Conservation (phyloP, 2,797 vertebrate genomes). For the Girardinus metallicus region DNA sequence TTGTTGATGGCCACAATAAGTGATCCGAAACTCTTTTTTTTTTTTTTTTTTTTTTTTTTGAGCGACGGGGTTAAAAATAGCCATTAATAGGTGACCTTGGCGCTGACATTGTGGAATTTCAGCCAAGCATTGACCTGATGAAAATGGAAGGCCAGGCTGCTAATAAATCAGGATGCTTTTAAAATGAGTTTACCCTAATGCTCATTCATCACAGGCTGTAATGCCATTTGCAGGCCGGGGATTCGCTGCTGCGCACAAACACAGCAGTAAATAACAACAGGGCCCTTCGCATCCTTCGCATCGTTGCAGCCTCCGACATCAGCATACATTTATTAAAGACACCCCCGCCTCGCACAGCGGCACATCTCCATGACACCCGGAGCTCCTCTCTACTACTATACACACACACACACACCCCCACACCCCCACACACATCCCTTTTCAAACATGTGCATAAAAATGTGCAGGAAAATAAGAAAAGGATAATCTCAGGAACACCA, state of each 20-base stretch:
- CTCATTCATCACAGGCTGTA: slow-evolving; percentile 99
- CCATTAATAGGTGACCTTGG: slow-evolving; percentile 94
- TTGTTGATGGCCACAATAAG: slow-evolving; percentile 82
- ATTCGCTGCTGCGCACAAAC: slow-evolving; percentile 93
- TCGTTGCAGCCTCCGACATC: slow-evolving; percentile 89
- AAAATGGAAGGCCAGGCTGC: slow-evolving; percentile 95
- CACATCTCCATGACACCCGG: slow-evolving; percentile 72
- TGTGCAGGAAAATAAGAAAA: slow-evolving; percentile 68
- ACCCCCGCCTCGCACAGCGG: slow-evolving; percentile 74
- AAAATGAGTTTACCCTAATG: slow-evolving; percentile 99
- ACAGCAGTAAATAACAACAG: slow-evolving; percentile 99
- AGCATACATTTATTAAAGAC: slow-evolving; percentile 97
- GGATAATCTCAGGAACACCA: slow-evolving; percentile 72
- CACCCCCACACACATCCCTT: slow-evolving; percentile 37
- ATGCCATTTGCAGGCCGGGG: slow-evolving; percentile 96
- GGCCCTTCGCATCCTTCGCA: slow-evolving; percentile 84
- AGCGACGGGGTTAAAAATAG: slow-evolving; percentile 76
- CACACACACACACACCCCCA: slow-evolving; percentile 12
- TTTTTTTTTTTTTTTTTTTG: slow-evolving; percentile 39
- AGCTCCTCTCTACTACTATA: slow-evolving; percentile 58
- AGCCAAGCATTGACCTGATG: slow-evolving; percentile 99
- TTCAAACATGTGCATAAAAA: slow-evolving; percentile 67
- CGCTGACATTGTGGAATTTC: slow-evolving; percentile 98
- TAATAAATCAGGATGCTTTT: slow-evolving; percentile 99
- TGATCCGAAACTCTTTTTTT: slow-evolving; percentile 80